Evolutionary conservation across 2,888 invertebrate species (phyloP).

Genomic region (Mythimna vitellina): DNA sequence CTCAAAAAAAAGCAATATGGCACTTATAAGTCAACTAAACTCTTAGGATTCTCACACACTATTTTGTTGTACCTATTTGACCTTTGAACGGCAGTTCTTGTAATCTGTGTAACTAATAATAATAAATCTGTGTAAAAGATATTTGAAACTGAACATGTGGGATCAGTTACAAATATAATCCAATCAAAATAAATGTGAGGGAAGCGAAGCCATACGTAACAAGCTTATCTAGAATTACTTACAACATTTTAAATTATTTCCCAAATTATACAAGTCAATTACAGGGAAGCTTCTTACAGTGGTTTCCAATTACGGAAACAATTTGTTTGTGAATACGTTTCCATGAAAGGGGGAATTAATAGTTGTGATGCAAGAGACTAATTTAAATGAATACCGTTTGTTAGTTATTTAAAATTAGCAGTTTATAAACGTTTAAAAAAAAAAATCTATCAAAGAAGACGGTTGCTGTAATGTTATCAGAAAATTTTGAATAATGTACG

Average conservation of each 20-base stretch:
- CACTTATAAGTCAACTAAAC: too few relatives aligned
- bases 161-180: conserved; percentile 1
- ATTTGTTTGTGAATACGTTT: conserved; percentile 36
- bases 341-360: conserved; percentile 23
- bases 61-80: not conserved
- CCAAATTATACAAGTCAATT: conserved; percentile 45
- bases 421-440: not conserved
- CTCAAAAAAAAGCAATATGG: too few relatives aligned
- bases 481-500: not conserved
- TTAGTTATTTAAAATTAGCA: not conserved
- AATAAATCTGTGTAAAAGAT: not conserved
- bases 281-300: conserved; percentile 22
- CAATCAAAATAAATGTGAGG: conserved; percentile 26
- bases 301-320: conserved; percentile 40
- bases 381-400: conserved; percentile 1
- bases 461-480: not conserved
- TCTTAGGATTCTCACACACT: not conserved
- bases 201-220: conserved; percentile 12
- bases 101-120: too few relatives aligned
- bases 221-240: conserved; percentile 28
- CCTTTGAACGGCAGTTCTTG: not conserved
- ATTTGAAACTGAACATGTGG: not conserved
- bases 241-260: conserved; percentile 31
- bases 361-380: not conserved
- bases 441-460: not conserved